Evolutionary conservation across 2,797 vertebrate species (phyloP).

Genomic region (Amblyopsis hoosieri): DNA sequence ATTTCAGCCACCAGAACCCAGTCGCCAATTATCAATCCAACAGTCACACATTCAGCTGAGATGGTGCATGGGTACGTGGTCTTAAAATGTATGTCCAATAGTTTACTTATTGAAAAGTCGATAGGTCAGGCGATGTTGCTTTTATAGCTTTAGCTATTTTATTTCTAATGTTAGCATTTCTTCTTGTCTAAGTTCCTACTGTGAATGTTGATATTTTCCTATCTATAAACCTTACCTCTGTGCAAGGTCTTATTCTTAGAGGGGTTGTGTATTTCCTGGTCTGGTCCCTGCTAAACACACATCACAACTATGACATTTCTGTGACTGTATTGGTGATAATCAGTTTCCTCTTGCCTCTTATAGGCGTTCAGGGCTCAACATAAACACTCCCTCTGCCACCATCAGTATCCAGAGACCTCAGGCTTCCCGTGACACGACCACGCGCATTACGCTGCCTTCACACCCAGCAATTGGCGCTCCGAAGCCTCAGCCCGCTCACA

Average conservation of each 20-base stretch:
- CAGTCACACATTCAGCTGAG: constrained; percentile 88
- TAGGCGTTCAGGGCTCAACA: constrained; percentile 88
- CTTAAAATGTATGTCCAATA: too few species aligned
- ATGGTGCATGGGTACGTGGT: constrained; percentile 86
- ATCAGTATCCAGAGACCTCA: constrained; percentile 93
- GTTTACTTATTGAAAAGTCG: too few species aligned
- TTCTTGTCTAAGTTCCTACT: too few species aligned
- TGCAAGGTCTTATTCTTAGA: too few species aligned
- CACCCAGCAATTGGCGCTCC: constrained; percentile 89
- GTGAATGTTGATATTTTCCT: too few species aligned
- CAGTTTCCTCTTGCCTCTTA: constrained; percentile 12
- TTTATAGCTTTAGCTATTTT: too few species aligned
- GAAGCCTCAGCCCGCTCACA: constrained; percentile 91
- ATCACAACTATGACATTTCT: not conserved
- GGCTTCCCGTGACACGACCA: constrained; percentile 83
- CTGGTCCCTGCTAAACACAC: not conserved
- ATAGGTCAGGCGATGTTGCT: too few species aligned
- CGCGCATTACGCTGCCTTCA: constrained; percentile 91
- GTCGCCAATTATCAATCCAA: constrained; percentile 92
- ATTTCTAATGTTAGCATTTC: too few species aligned
- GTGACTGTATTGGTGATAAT: not conserved
- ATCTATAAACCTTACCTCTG: too few species aligned
- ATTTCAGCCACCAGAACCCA: constrained; percentile 93
- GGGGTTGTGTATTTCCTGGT: not conserved
- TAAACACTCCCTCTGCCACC: constrained; percentile 87